Conservation (phyloP, 2,113 vertebrate species). For the Anhinga rufa region DNA sequence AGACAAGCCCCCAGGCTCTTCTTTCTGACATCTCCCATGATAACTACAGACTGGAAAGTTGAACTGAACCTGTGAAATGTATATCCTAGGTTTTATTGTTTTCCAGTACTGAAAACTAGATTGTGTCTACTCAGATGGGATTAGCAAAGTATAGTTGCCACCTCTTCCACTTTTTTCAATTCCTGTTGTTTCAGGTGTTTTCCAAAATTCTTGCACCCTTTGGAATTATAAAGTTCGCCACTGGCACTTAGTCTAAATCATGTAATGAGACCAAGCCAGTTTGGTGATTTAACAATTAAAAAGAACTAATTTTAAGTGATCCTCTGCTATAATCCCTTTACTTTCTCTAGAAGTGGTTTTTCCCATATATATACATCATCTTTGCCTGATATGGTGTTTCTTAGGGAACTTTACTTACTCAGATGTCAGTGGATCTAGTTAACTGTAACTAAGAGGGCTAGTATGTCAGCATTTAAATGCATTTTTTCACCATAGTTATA, state of each 20-base stretch:
- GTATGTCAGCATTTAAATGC: background rate
- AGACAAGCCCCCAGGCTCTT: background rate
- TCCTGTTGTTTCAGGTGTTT: background rate
- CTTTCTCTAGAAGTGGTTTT: background rate
- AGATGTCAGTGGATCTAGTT: background rate
- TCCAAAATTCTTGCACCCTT: background rate
- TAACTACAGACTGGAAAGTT: background rate
- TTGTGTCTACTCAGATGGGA: background rate
- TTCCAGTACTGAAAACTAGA: background rate
- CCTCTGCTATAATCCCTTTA: background rate
- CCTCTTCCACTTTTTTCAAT: background rate
- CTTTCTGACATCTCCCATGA: background rate
- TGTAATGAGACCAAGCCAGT: background rate
- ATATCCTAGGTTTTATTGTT: background rate
- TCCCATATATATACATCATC: background rate
- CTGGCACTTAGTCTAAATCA: background rate
- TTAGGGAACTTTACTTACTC: background rate
- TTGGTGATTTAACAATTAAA: background rate
- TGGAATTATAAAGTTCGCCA: background rate
- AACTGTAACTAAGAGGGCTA: background rate
- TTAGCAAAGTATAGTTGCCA: background rate
- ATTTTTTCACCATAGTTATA: background rate
- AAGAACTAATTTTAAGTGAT: background rate
- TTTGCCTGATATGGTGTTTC: background rate
- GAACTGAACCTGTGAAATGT: background rate